A percentile compares a stretch with the other conserved stretches of the same genome.
These are phyloP conservation scores for Philypnodon macrostomus DNA, from an alignment of 2,797 vertebrate species.

Conservation along the genomic window DNA sequence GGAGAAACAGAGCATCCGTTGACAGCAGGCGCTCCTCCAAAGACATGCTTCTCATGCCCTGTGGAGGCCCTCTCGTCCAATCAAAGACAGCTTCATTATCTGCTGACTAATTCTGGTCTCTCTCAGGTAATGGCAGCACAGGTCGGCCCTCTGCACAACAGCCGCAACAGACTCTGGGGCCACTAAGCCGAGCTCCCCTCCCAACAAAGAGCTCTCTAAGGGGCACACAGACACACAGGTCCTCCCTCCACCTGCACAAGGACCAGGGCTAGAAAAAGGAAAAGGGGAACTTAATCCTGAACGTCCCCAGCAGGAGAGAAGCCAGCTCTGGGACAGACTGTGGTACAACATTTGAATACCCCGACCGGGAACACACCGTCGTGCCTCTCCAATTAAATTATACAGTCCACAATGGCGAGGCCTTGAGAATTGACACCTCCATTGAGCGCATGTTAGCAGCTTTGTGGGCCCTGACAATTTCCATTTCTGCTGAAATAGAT, in stretches of 20 bases:
- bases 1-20: conserved; percentile 68
- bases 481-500: conserved; percentile 78
- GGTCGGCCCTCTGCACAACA: conserved; percentile 46
- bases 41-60: conserved; percentile 71
- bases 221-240: conserved; percentile 38
- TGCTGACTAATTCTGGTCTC: conserved; percentile 79
- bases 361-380: conserved; percentile 71
- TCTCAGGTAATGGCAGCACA: conserved; percentile 76
- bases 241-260: conserved; percentile 38
- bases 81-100: conserved; percentile 85
- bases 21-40: conserved; percentile 67
- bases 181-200: conserved; percentile 66
- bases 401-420: conserved; percentile 76
- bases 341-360: conserved; percentile 66
- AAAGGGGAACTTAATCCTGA: conserved; percentile 59
- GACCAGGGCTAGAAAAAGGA: conserved; percentile 32
- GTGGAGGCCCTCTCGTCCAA: conserved; percentile 59
- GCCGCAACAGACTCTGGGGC: conserved; percentile 62
- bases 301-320: conserved; percentile 66
- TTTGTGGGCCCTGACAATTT: conserved; percentile 74
- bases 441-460: conserved; percentile 76
- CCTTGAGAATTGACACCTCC: conserved; percentile 75
- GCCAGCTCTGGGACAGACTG: conserved; percentile 70
- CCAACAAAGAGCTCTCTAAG: conserved; percentile 80
- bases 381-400: conserved; percentile 84